These are phyloP conservation scores for Euphonia xanthogaster DNA, from an alignment of 2,797 vertebrate species.

Conservation along the genomic window DNA sequence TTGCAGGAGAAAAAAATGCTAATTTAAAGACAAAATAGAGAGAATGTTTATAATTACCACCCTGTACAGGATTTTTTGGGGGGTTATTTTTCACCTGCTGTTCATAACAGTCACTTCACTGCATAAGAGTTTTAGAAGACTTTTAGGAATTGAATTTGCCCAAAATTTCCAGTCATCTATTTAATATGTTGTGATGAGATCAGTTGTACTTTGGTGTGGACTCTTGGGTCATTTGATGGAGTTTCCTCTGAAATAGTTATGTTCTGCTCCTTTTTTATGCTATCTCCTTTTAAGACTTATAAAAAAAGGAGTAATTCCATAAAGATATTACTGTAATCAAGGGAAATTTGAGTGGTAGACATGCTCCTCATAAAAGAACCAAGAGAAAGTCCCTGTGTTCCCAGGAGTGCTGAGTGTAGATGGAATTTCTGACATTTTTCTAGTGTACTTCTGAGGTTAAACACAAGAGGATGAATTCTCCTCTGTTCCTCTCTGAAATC, in stretches of 20 bases:
- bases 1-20: neutral
- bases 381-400: neutral
- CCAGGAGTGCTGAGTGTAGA: neutral
- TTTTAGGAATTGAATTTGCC: neutral
- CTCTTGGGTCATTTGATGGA: neutral
- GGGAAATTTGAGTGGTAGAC: neutral
- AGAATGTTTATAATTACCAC: neutral
- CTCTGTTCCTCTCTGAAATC: neutral
- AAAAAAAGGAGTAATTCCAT: neutral
- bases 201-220: neutral
- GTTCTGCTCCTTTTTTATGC: neutral
- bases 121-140: neutral
- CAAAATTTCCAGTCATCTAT: neutral
- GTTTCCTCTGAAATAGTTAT: neutral
- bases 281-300: neutral
- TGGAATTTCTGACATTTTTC: neutral
- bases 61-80: rapidly evolving
- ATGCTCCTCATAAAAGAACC: neutral
- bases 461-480: neutral
- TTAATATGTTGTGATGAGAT: neutral
- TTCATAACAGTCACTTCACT: neutral
- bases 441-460: neutral
- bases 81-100: neutral
- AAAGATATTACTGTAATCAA: neutral
- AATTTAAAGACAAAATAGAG: neutral